phyloP scores from a whole-genome alignment of 2,888 invertebrate species.

The Archaeoteleia sp. region DNA sequence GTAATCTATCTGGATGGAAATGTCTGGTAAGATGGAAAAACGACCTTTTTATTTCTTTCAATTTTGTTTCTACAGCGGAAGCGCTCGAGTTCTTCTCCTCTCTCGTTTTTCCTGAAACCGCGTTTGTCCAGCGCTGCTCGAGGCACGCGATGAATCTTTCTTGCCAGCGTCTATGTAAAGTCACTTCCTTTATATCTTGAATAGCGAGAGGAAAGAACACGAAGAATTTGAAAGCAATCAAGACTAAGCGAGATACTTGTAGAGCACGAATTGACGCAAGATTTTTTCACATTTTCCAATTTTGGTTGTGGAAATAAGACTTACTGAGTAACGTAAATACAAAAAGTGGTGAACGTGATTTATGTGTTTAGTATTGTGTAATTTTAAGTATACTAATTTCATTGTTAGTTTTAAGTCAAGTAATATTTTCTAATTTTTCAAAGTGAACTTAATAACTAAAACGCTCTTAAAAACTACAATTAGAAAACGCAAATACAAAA shows the following conservation, averaged over 20 bases:
- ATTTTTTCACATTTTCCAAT: constrained; percentile 33
- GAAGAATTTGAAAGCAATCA: constrained; percentile 52
- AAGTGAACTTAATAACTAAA: no score
- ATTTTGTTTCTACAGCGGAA: constrained; percentile 46
- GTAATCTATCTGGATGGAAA: constrained; percentile 52
- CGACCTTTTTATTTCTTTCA: constrained; percentile 47
- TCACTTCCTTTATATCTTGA: constrained; percentile 40
- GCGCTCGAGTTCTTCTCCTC: constrained; percentile 37
- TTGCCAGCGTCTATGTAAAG: constrained; percentile 48
- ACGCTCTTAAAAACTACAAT: no score
- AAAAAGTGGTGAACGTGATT: no score
- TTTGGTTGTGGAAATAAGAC: constrained; percentile 17
- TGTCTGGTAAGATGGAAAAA: constrained; percentile 48
- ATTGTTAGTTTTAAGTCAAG: no score
- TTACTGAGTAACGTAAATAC: constrained; percentile 27
- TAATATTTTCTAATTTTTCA: no score
- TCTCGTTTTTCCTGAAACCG: constrained; percentile 29
- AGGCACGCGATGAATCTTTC: constrained; percentile 50
- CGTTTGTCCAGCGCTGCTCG: constrained; percentile 41
- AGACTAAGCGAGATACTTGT: constrained; percentile 44
- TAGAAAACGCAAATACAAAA: no score
- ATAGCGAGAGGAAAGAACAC: constrained; percentile 37
- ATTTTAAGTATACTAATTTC: neutral
- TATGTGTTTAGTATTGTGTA: neutral
- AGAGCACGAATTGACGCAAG: constrained; percentile 26